A percentile compares a stretch with the other conserved stretches of the same genome.
phyloP scores from a whole-genome alignment of 2,888 invertebrate genomes.

The Thymelicus sylvestris region DNA sequence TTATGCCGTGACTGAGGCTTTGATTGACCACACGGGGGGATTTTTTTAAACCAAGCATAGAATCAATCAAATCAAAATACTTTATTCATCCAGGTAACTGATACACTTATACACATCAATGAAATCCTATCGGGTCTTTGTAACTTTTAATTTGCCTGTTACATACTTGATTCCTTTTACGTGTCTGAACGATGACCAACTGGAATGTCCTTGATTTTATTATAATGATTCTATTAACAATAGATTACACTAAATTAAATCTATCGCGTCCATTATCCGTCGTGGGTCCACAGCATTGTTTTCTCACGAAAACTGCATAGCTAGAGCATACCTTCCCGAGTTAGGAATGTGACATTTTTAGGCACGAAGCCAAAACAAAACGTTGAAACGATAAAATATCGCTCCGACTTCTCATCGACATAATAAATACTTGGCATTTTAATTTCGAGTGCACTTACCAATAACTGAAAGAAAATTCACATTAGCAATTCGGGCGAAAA shows the following conservation, averaged over 20 bases:
- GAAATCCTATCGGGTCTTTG: too few species aligned
- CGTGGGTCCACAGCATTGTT: constrained; percentile 27
- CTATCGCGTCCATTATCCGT: neutral
- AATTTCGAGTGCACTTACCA: constrained; percentile 35
- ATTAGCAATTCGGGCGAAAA: constrained; percentile 9
- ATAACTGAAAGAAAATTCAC: constrained; percentile 26
- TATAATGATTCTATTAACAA: neutral
- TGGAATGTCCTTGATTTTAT: too few species aligned
- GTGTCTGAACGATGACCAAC: too few species aligned
- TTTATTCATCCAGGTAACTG: too few species aligned
- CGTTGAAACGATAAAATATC: constrained; percentile 40
- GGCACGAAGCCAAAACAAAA: constrained; percentile 44
- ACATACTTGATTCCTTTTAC: too few species aligned
- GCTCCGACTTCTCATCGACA: constrained; percentile 30
- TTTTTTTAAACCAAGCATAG: constrained; percentile 28
- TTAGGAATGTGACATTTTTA: constrained; percentile 44
- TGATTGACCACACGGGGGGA: constrained; percentile 49
- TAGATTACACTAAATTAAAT: neutral
- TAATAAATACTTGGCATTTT: constrained; percentile 35
- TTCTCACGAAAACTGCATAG: constrained; percentile 44
- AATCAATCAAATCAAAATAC: too few species aligned
- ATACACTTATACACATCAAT: too few species aligned
- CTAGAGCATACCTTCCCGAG: constrained; percentile 39
- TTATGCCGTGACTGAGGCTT: constrained; percentile 62
- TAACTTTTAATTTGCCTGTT: too few species aligned